Conservation (phyloP, 2,888 invertebrate genomes). For the Protonemura montana region DNA sequence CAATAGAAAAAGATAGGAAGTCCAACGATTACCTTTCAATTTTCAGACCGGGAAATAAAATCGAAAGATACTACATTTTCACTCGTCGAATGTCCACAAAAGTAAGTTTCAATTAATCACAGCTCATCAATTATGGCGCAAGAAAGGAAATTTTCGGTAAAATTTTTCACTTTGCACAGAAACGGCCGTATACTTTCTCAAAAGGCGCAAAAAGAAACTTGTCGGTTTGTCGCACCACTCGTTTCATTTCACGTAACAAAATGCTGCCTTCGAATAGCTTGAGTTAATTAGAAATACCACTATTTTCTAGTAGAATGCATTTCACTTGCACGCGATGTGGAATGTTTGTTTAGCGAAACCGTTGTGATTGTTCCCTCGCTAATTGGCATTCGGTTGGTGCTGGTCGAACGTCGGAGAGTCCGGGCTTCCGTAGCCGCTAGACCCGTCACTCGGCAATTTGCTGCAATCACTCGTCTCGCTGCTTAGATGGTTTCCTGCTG, state of each 20-base stretch:
- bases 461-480: conserved; percentile 49
- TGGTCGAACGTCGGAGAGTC: conserved; percentile 71
- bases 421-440: conserved; percentile 82
- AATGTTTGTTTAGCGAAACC: conserved; percentile 22
- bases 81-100: neutral
- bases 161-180: conserved; percentile 31
- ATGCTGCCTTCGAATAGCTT: conserved; percentile 16
- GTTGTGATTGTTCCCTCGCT: neutral
- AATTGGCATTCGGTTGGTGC: conserved; percentile 43
- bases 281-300: conserved; percentile 17
- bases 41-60: conserved; percentile 28
- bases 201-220: neutral
- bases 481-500: conserved; percentile 60
- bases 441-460: conserved; percentile 64
- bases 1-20: conserved; percentile 44
- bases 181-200: conserved; percentile 35
- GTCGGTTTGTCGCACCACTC: neutral
- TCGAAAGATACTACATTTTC: neutral
- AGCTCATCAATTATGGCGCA: conserved; percentile 24
- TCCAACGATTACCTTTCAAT: conserved; percentile 43
- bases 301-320: conserved; percentile 27
- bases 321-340: neutral
- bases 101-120: conserved; percentile 27
- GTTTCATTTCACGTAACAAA: conserved; percentile 1
- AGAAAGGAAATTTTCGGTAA: conserved; percentile 27